These are phyloP conservation scores for Buathra laborator DNA, from an alignment of 2,888 invertebrate genomes.

Conservation along the genomic window DNA sequence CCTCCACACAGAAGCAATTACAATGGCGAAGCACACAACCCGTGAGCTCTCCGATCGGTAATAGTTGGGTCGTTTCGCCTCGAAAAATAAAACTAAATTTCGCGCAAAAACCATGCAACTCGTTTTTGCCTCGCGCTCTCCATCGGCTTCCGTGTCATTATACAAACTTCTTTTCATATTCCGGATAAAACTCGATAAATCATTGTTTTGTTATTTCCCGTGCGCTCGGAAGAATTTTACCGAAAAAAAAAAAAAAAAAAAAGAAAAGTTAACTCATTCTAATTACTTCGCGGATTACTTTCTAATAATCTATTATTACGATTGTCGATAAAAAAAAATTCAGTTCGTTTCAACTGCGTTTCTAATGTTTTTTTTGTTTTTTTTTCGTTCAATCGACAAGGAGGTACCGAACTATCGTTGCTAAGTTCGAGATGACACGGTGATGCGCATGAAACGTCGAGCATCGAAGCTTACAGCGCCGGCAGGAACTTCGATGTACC, in stretches of 20 bases:
- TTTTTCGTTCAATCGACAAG: not conserved
- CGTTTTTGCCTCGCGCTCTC: conserved; percentile 20
- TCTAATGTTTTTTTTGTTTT: not conserved
- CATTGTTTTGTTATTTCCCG: conserved; percentile 1
- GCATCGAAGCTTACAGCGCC: conserved; percentile 70
- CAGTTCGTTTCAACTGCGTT: not conserved
- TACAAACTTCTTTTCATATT: conserved; percentile 11
- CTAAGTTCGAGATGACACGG: conserved; percentile 69
- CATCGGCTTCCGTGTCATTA: conserved; percentile 47
- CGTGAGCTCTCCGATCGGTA: not conserved
- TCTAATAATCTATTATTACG: not conserved
- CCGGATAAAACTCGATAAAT: conserved; percentile 4
- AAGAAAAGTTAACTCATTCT: not conserved
- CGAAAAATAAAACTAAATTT: conserved; percentile 19
- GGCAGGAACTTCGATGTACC: conserved; percentile 75
- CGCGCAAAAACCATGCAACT: conserved; percentile 48
- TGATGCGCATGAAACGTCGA: conserved; percentile 33
- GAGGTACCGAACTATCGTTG: not conserved
- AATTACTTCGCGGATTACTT: not conserved
- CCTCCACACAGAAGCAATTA: conserved; percentile 31
- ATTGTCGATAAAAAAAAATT: not conserved
- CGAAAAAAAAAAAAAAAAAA: not conserved
- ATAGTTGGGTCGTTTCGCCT: not conserved
- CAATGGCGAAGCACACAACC: conserved; percentile 9
- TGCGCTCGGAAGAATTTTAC: not conserved